A percentile compares a stretch with the other conserved stretches of the same genome.
Evolutionary conservation across 2,888 invertebrate genomes (phyloP).

Genomic region (Gastrophysa polygoni): DNA sequence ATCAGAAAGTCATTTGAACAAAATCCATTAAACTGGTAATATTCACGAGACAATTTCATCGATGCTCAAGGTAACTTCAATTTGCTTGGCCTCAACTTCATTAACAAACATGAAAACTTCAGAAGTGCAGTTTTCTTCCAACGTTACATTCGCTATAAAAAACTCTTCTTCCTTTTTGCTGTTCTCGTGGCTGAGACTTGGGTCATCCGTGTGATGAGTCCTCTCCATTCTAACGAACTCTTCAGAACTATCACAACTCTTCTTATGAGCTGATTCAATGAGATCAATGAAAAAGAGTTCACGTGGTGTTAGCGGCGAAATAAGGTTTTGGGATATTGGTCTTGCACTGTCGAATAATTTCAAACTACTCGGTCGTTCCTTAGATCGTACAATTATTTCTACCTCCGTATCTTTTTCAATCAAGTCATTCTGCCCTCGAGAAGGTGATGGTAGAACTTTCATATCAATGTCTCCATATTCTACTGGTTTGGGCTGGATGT

Average conservation of each 20-base stretch:
- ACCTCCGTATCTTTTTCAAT: not conserved
- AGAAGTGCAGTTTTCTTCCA: conserved; percentile 25
- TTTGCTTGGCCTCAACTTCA: conserved; percentile 5
- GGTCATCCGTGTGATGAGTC: conserved; percentile 5
- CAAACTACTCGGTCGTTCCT: conserved; percentile 6
- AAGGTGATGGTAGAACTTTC: not conserved
- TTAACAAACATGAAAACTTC: conserved; percentile 38
- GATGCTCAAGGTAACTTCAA: not conserved
- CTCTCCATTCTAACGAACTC: conserved; percentile 28
- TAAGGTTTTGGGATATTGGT: conserved; percentile 23
- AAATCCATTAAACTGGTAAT: not conserved
- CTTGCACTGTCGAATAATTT: conserved; percentile 12
- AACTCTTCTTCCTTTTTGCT: conserved; percentile 30
- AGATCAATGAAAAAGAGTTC: conserved; percentile 58
- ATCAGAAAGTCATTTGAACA: not conserved
- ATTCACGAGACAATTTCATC: not conserved
- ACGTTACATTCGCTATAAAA: conserved; percentile 40
- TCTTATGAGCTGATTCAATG: conserved; percentile 49
- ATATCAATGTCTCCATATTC: not conserved
- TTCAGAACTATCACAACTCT: conserved; percentile 21
- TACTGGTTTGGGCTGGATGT: not conserved
- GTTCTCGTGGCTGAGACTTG: not conserved
- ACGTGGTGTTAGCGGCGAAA: conserved; percentile 51
- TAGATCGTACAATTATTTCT: conserved; percentile 13
- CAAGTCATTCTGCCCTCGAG: not conserved